Evolutionary conservation across 2,113 vertebrate species (phyloP).

Genomic region (Pseudorhombus dupliciocellatus): DNA sequence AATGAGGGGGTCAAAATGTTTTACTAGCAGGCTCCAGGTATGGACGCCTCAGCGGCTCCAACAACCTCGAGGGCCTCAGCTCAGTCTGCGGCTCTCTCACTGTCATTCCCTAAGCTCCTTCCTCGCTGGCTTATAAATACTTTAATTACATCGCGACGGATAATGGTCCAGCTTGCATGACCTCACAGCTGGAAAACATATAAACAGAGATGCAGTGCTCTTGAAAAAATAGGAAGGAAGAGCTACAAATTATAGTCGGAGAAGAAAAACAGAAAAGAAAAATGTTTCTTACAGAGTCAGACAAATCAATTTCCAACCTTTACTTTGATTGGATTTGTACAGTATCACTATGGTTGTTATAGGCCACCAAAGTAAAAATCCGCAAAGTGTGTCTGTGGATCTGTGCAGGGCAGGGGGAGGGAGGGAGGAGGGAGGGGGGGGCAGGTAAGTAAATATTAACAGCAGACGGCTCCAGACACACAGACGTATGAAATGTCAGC

Average conservation of each 20-base stretch:
- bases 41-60: constrained; percentile 63
- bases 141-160: constrained; percentile 57
- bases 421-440: not conserved
- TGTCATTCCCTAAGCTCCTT: constrained; percentile 50
- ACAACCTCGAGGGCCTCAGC: constrained; percentile 58
- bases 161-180: constrained; percentile 43
- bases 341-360: not conserved
- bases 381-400: constrained; percentile 9
- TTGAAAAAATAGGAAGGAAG: constrained; percentile 24
- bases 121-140: constrained; percentile 61
- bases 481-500: constrained; percentile 30
- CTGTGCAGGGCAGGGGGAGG: constrained; percentile 2
- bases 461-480: constrained; percentile 11
- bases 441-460: constrained; percentile 27
- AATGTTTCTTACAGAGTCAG: not conserved
- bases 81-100: constrained; percentile 58
- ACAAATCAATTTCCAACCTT: not conserved
- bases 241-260: constrained; percentile 8
- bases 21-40: constrained; percentile 69
- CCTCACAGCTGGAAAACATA: constrained; percentile 62
- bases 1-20: constrained; percentile 71
- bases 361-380: not conserved
- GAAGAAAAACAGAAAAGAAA: not conserved
- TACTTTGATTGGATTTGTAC: constrained; percentile 4
- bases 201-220: constrained; percentile 42